Evolutionary conservation across 2,797 vertebrate genomes (phyloP), one percentile per base, ranked within the genome.

Genomic region (Semaprochilodus insignis): DNA sequence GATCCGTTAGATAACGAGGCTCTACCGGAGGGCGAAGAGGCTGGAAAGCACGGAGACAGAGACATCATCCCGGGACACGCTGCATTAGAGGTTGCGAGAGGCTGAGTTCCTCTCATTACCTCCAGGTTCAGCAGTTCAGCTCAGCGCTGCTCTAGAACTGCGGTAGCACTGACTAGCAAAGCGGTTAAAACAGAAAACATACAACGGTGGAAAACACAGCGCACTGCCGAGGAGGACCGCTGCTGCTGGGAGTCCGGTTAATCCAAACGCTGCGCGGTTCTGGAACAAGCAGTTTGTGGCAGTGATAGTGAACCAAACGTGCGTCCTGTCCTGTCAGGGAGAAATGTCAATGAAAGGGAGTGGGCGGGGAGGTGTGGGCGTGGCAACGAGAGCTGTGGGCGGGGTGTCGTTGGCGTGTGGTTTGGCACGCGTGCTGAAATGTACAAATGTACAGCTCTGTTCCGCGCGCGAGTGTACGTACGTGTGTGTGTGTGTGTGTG

Each of bases 61-160:
- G 83, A 55, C 76, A 83, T 81, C 48, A 72, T 69, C 65, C 79
- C 52, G 40, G 69, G 78, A 36, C 51, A 74, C 15, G 52, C 72
- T 44, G 70, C 66, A 55, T 86, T 34, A 34, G 62, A 72, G 55
- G 52, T 60, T 23, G 34, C 36, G 10, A 36, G 60, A 19, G 81
- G 57, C 59, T 81, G 82, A 25, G 77, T 77, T 21, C 83, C 74
- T 81, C 86, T 85, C 88, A 89, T 87, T 70, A 54, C 71, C 74
- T 25, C 60, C 15, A 2, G 8, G n/a, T 60, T 11, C 21, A 62
- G 60, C 60, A 25, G 15, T 31, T 66, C 63, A 62, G 59, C 11
- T 66, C 16, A 36, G 63, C 17, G 8, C 63, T 34, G 60, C 14
- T 59, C 19, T 11, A 14, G 25, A 19, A 6, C 54, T 19, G 57